These are phyloP conservation scores for Malurus leucopterus DNA, from an alignment of 2,797 vertebrate species.

Conservation along the genomic window DNA sequence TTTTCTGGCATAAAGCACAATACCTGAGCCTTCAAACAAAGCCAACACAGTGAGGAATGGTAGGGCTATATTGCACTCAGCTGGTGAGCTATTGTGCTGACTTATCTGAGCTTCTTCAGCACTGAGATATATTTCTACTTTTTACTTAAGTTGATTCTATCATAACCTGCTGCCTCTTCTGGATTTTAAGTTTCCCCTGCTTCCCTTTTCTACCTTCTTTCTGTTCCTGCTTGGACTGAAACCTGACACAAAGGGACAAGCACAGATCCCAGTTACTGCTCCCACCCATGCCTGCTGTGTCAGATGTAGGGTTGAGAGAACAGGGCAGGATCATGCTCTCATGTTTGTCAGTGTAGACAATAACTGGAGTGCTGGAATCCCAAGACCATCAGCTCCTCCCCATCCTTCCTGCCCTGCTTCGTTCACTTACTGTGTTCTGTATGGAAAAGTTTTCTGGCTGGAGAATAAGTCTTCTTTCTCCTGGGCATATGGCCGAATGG, in stretches of 20 bases:
- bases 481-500: slow-evolving; percentile 77
- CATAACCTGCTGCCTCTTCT: slow-evolving; percentile 37
- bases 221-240: slow-evolving; percentile 52
- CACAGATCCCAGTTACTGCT: slow-evolving; percentile 33
- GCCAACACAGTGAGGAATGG: slow-evolving; percentile 51
- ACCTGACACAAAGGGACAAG: slow-evolving; percentile 56
- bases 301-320: slow-evolving; percentile 37
- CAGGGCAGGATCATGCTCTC: slow-evolving; percentile 44
- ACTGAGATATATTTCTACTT: slow-evolving; percentile 46
- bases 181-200: slow-evolving; percentile 34
- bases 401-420: slow-evolving; percentile 43
- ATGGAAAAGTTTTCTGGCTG: slow-evolving; percentile 81
- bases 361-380: slow-evolving; percentile 63
- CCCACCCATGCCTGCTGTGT: slow-evolving; percentile 34
- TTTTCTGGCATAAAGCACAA: slow-evolving; percentile 35
- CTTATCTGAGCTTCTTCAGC: slow-evolving; percentile 38
- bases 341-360: slow-evolving; percentile 42
- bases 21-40: slow-evolving; percentile 64
- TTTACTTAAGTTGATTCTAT: slow-evolving; percentile 39
- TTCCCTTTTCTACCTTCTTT: slow-evolving; percentile 35
- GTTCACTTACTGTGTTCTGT: slow-evolving; percentile 65
- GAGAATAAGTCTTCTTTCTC: slow-evolving; percentile 81
- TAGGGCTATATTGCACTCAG: slow-evolving; percentile 45
- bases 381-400: slow-evolving; percentile 57
- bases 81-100: slow-evolving; percentile 62